Evolutionary conservation across 2,888 invertebrate genomes (phyloP).

Genomic region (Monopis laevigella): DNA sequence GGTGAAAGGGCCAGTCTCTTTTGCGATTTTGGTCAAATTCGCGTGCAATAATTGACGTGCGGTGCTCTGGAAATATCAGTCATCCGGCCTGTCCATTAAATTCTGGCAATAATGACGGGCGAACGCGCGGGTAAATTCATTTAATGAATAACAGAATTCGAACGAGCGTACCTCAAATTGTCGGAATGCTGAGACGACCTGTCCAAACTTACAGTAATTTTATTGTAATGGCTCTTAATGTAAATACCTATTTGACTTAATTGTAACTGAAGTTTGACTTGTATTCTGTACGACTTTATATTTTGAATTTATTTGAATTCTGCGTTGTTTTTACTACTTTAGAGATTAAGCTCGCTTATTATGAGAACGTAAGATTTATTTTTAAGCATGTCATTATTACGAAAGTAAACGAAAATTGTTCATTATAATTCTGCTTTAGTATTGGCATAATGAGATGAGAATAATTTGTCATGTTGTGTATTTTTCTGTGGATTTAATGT

Average conservation of each 20-base stretch:
- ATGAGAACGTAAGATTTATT: no score
- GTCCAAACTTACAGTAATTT: no score
- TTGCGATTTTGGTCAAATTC: constrained; percentile 35
- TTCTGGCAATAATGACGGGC: constrained; percentile 7
- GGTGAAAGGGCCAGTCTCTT: constrained; percentile 35
- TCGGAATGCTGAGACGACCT: constrained; percentile 8
- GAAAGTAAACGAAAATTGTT: no score
- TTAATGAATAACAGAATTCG: constrained; percentile 14
- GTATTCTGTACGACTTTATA: no score
- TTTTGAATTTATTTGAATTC: no score
- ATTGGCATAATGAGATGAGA: constrained; percentile 8
- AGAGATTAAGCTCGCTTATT: no score
- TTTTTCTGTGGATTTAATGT: constrained; percentile 5
- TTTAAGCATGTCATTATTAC: no score
- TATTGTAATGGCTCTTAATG: no score
- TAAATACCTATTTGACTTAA: no score
- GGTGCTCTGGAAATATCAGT: constrained; percentile 35
- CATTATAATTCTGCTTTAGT: no score
- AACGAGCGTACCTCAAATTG: constrained; percentile 8
- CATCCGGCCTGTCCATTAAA: constrained; percentile 17
- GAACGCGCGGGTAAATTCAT: constrained; percentile 12
- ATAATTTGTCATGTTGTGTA: background rate
- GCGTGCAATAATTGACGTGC: constrained; percentile 28
- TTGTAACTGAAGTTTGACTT: no score
- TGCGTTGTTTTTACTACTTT: no score